phyloP scores from a whole-genome alignment of 2,113 vertebrate species.

The Forbesichthys agassizii region DNA sequence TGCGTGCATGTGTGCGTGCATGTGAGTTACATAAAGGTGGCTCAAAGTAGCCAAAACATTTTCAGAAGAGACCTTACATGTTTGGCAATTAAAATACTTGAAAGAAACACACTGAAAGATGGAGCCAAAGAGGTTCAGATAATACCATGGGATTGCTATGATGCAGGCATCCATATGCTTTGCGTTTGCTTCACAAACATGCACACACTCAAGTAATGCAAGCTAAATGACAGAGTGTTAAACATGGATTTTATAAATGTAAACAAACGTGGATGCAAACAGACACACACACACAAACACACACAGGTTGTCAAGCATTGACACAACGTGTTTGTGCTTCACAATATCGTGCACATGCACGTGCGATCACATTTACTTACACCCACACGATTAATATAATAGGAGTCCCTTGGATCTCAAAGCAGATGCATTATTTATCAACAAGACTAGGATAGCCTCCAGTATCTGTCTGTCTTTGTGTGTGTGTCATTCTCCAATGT shows the following conservation, averaged over 20 bases:
- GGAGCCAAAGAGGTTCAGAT: constrained; percentile 11
- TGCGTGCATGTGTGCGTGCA: background rate
- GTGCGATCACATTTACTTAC: constrained; percentile 14
- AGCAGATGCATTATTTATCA: constrained; percentile 72
- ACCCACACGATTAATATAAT: constrained; percentile 47
- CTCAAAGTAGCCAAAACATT: constrained; percentile 49
- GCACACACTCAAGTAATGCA: constrained; percentile 22
- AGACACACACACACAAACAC: constrained; percentile 3
- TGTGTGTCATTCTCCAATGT: constrained; percentile 30
- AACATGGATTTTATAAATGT: constrained; percentile 22
- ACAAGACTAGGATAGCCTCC: constrained; percentile 63
- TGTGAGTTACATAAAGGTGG: constrained; percentile 1
- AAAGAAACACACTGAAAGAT: constrained; percentile 42
- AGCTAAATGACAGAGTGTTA: constrained; percentile 19
- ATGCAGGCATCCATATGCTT: constrained; percentile 2
- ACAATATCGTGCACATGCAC: background rate
- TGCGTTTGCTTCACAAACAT: background rate
- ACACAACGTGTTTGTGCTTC: background rate
- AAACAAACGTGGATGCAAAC: background rate
- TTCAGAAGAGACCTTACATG: constrained; percentile 69
- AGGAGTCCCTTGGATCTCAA: constrained; percentile 62
- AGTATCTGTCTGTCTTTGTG: constrained; percentile 12
- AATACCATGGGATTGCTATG: constrained; percentile 32
- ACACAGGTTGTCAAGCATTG: background rate
- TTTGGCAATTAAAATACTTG: constrained; percentile 56